Evolutionary conservation across 2,888 invertebrate genomes (phyloP).

Genomic region (Sturmia bella): DNA sequence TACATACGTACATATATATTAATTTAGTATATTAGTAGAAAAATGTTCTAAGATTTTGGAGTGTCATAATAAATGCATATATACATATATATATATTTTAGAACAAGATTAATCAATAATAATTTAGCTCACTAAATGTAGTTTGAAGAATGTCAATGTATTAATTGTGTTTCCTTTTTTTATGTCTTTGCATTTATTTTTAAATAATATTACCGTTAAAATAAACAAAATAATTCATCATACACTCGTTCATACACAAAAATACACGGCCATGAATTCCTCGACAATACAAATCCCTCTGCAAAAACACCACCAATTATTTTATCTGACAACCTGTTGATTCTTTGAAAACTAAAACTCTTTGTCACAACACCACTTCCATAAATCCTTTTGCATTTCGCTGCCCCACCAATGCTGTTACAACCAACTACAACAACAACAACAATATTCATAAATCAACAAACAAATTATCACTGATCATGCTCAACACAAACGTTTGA

Average conservation of each 20-base stretch:
- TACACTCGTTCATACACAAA: constrained; percentile 18
- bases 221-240: constrained; percentile 27
- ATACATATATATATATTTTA: not conserved
- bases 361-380: constrained; percentile 17
- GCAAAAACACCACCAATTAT: constrained; percentile 19
- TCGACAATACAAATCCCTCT: constrained; percentile 15
- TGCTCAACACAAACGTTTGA: constrained; percentile 65
- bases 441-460: constrained; percentile 62
- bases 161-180: constrained; percentile 55
- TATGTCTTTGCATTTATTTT: constrained; percentile 43
- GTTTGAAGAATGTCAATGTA: constrained; percentile 1
- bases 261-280: constrained; percentile 28
- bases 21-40: not conserved
- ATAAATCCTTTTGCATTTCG: constrained; percentile 19
- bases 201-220: constrained; percentile 23
- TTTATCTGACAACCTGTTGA: constrained; percentile 43
- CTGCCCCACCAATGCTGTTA: constrained; percentile 7
- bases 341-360: not conserved
- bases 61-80: not conserved
- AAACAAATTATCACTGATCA: constrained; percentile 57
- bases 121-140: constrained; percentile 8
- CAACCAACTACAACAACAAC: constrained; percentile 51
- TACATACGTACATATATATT: not conserved
- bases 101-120: too few relatives aligned
- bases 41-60: constrained; percentile 14